These are phyloP conservation scores for Nipponacmea schrenckii DNA, from an alignment of 2,888 invertebrate species.

Conservation along the genomic window DNA sequence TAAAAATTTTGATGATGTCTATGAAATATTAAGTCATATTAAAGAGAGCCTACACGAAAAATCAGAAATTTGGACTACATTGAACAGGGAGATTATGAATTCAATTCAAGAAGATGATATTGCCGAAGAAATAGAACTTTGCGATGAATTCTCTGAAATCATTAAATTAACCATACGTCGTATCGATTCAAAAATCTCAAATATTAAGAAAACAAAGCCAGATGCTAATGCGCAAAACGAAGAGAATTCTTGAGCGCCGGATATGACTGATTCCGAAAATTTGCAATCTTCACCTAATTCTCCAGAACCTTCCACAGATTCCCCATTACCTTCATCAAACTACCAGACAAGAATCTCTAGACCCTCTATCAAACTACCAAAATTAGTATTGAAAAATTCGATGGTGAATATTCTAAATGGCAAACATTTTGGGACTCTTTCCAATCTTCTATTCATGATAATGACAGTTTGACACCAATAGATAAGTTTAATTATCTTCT, in stretches of 20 bases:
- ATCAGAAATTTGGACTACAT: background rate
- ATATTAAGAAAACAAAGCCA: background rate
- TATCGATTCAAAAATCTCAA: background rate
- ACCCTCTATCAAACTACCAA: background rate
- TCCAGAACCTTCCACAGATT: too few species aligned
- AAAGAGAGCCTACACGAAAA: background rate
- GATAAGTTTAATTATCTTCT: background rate
- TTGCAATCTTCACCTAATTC: too few species aligned
- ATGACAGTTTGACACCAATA: background rate
- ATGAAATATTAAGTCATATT: background rate
- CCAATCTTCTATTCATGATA: background rate
- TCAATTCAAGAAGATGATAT: background rate
- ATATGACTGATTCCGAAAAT: too few species aligned
- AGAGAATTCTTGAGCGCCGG: too few species aligned
- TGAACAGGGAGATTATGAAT: background rate
- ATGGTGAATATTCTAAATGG: background rate
- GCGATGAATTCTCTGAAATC: background rate
- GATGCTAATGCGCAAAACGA: background rate
- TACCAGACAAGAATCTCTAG: too few species aligned
- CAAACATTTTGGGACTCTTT: too few species aligned
- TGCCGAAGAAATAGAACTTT: background rate
- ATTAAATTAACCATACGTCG: background rate
- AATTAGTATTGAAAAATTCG: background rate
- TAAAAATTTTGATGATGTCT: background rate
- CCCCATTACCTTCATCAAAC: too few species aligned